Percentiles rank a stretch among this genome's conserved stretches.
Evolutionary conservation across 1,140 invertebrate genomes (phyloP).

Genomic region (Caligus rogercresseyi): DNA sequence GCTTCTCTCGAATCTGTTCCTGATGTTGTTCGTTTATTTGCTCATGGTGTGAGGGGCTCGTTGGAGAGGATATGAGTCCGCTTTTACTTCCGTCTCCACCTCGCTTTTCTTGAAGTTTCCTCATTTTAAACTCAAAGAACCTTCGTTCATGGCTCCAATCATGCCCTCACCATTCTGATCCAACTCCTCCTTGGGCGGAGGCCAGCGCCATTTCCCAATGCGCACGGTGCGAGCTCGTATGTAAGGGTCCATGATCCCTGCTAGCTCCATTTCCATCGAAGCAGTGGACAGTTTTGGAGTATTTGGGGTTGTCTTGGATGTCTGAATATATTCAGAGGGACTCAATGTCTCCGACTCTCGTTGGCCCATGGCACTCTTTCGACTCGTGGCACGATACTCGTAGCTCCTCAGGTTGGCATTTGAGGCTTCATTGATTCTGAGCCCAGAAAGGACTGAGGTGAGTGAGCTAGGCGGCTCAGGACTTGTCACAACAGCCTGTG

Average conservation of each 20-base stretch:
- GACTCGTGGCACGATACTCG: not conserved
- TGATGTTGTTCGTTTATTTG: constrained; percentile 20
- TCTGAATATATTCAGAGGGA: not conserved
- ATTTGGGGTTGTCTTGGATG: constrained; percentile 1
- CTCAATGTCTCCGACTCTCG: not conserved
- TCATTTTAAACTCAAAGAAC: constrained; percentile 71
- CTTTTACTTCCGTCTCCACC: not conserved
- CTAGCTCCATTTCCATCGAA: not conserved
- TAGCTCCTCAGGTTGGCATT: not conserved
- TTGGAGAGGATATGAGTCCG: not conserved
- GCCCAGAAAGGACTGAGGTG: not conserved
- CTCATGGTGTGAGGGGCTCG: constrained; percentile 8
- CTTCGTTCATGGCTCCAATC: constrained; percentile 31
- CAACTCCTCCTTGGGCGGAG: constrained; percentile 57
- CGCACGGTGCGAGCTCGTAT: constrained; percentile 70
- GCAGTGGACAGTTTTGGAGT: constrained; percentile 12
- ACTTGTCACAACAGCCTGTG: constrained; percentile 2
- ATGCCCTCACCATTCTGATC: constrained; percentile 32
- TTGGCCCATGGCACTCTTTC: not conserved
- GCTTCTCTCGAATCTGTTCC: not conserved
- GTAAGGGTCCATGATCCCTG: constrained; percentile 13
- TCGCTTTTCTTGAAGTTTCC: constrained; percentile 42
- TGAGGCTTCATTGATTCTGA: not conserved
- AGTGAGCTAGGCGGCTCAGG: not conserved
- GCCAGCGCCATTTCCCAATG: constrained; percentile 92